Evolutionary conservation across 2,888 invertebrate genomes (phyloP).

Genomic region (Lasioglossum figueresi): DNA sequence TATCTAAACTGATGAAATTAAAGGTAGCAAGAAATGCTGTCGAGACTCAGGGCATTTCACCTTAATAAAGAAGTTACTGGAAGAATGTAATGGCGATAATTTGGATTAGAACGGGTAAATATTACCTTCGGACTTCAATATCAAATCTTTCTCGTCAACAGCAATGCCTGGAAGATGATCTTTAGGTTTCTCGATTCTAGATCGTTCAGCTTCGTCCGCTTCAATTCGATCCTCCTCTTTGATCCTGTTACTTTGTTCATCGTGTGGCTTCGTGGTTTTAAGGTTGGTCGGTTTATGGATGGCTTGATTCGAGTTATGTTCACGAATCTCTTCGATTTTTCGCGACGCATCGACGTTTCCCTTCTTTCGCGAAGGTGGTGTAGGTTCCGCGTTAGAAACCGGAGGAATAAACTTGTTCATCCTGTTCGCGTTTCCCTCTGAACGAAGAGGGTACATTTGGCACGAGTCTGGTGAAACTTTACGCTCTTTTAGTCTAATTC

Average conservation of each 20-base stretch:
- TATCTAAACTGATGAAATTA: too few relatives aligned
- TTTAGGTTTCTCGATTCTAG: slow-evolving; percentile 44
- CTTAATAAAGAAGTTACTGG: background rate
- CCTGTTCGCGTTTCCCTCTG: slow-evolving; percentile 71
- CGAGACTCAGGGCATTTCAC: too few relatives aligned
- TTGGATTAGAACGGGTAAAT: background rate
- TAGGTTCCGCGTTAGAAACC: slow-evolving; percentile 39
- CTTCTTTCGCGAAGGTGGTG: slow-evolving; percentile 35
- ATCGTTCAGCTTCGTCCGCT: background rate
- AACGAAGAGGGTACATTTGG: slow-evolving; percentile 38
- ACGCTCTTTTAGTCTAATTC: slow-evolving; percentile 70
- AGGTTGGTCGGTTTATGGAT: slow-evolving; percentile 13
- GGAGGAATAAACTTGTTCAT: slow-evolving; percentile 71
- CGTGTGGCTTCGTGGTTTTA: slow-evolving; percentile 13
- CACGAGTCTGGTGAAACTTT: slow-evolving; percentile 70
- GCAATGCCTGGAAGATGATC: slow-evolving; percentile 70
- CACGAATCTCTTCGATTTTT: background rate
- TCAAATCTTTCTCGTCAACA: slow-evolving; percentile 78
- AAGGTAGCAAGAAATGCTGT: too few relatives aligned
- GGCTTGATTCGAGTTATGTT: background rate
- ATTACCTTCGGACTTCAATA: slow-evolving; percentile 76
- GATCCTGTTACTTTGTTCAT: slow-evolving; percentile 32
- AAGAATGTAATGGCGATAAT: background rate
- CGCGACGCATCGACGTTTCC: slow-evolving; percentile 16
- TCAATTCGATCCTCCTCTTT: background rate